phyloP scores from a whole-genome alignment of 2,888 invertebrate genomes.

The Sinotaia quadrata region DNA sequence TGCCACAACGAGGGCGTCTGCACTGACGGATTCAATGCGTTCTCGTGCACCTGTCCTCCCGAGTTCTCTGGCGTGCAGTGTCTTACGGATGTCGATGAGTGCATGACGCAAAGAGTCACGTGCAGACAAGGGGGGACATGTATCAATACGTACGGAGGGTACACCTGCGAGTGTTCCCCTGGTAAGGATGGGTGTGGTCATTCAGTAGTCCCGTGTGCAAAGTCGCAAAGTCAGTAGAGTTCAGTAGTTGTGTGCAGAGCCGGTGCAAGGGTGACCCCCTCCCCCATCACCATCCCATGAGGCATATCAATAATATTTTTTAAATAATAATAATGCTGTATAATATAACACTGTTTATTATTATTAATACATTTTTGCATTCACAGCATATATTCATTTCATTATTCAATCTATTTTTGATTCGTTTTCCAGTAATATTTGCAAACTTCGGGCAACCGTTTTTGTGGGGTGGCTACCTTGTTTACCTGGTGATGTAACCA shows the following conservation, averaged over 20 bases:
- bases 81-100: slow-evolving; percentile 44
- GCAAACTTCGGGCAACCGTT: no score
- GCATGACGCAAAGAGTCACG: slow-evolving; percentile 18
- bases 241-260: not conserved
- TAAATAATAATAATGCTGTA: no score
- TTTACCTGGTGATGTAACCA: no score
- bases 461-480: no score
- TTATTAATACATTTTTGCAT: no score
- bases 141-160: slow-evolving; percentile 40
- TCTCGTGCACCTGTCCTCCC: slow-evolving; percentile 44
- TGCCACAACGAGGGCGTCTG: slow-evolving; percentile 52
- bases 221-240: not conserved
- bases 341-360: no score
- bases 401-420: no score
- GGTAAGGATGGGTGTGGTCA: slow-evolving; percentile 23
- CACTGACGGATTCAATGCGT: slow-evolving; percentile 38
- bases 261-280: not conserved
- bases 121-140: slow-evolving; percentile 53
- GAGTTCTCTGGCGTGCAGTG: slow-evolving; percentile 39
- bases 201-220: not conserved
- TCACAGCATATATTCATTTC: no score
- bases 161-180: slow-evolving; percentile 45
- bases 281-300: not conserved
- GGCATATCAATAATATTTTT: not conserved
- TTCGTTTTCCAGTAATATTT: no score